Evolutionary conservation across 2,797 vertebrate genomes (phyloP).

Genomic region (Macroramphosus scolopax): DNA sequence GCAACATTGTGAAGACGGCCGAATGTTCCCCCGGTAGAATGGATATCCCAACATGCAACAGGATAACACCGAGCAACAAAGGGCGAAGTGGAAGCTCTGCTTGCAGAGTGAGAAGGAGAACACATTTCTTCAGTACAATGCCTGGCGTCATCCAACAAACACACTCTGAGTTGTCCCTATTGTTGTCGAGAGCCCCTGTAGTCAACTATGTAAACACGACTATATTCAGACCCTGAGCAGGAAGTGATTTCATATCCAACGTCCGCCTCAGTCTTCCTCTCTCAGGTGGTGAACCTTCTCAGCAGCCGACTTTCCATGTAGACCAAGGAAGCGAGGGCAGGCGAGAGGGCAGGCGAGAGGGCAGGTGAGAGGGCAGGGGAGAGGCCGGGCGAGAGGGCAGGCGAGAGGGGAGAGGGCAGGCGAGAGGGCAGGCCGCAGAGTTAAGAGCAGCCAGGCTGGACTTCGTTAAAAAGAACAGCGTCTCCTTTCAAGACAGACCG

Average conservation of each 20-base stretch:
- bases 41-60: slow-evolving; percentile 46
- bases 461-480: too few relatives aligned
- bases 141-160: slow-evolving; percentile 57
- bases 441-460: too few relatives aligned
- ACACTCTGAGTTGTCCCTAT: slow-evolving; percentile 50
- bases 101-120: slow-evolving; percentile 32
- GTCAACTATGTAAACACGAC: slow-evolving; percentile 58
- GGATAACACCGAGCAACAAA: slow-evolving; percentile 35
- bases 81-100: too few relatives aligned
- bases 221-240: slow-evolving; percentile 68
- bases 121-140: slow-evolving; percentile 43
- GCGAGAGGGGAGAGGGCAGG: too few relatives aligned
- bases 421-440: too few relatives aligned
- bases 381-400: too few relatives aligned
- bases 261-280: slow-evolving; percentile 67
- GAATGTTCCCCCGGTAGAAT: too few relatives aligned
- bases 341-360: too few relatives aligned
- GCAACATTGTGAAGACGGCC: slow-evolving; percentile 8
- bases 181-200: slow-evolving; percentile 61
- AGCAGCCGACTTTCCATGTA: slow-evolving; percentile 19
- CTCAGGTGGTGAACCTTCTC: slow-evolving; percentile 52
- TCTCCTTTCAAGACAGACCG: too few relatives aligned
- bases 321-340: slow-evolving; percentile 11
- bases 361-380: too few relatives aligned
- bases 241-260: slow-evolving; percentile 75